Evolutionary conservation across 2,888 invertebrate genomes (phyloP).

Genomic region (Epirrhoe alternata): DNA sequence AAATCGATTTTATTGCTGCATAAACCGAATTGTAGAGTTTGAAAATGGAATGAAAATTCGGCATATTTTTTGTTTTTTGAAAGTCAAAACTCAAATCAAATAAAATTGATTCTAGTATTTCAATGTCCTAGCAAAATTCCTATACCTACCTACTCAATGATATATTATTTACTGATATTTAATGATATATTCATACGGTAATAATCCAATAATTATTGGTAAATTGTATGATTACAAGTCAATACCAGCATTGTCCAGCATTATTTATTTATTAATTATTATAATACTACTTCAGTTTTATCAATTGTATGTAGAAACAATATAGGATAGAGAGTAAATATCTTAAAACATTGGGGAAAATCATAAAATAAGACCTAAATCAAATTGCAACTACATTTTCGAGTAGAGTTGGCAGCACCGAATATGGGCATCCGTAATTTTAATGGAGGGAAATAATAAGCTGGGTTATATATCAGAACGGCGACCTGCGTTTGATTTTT

Average conservation of each 20-base stretch:
- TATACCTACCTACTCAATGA: too few species aligned
- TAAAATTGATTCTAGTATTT: not conserved
- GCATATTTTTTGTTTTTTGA: not conserved
- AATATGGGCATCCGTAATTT: constrained; percentile 72
- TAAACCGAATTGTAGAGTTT: not conserved
- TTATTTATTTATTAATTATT: too few species aligned
- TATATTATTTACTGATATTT: too few species aligned
- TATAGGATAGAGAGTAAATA: too few species aligned
- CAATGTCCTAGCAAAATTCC: not conserved
- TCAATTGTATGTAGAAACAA: too few species aligned
- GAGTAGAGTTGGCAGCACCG: constrained; percentile 21
- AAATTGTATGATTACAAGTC: too few species aligned
- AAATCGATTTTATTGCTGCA: not conserved
- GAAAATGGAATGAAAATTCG: not conserved
- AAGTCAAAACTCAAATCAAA: not conserved
- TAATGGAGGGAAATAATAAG: constrained; percentile 82
- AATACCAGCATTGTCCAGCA: too few species aligned
- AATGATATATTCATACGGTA: too few species aligned
- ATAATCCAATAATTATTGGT: too few species aligned
- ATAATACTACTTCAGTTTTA: too few species aligned
- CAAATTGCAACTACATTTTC: not conserved
- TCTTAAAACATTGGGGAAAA: too few species aligned
- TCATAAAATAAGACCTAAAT: not conserved
- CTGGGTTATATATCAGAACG: constrained; percentile 68
- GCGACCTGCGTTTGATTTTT: constrained; percentile 74